Percentiles rank a stretch among this genome's conserved stretches.
Evolutionary conservation across 1,140 invertebrate species (phyloP).

Genomic region (Heliconius hermathena): DNA sequence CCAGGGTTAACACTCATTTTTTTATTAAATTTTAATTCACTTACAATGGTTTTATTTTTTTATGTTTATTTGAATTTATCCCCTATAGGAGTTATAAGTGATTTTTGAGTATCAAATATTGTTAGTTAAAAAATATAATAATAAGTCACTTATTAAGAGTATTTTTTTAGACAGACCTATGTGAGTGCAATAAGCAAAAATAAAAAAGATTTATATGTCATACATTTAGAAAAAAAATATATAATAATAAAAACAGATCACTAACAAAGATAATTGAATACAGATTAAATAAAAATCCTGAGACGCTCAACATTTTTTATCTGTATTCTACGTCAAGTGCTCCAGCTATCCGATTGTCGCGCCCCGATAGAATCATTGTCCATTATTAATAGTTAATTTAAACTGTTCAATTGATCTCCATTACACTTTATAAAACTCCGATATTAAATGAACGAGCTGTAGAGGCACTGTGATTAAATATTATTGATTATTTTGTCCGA

Average conservation of each 20-base stretch:
- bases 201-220: no score
- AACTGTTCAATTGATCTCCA: constrained; percentile 73
- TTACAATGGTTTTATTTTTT: constrained; percentile 8
- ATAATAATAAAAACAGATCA: no score
- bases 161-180: no score
- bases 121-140: neutral
- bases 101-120: neutral
- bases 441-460: constrained; percentile 63
- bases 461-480: constrained; percentile 64
- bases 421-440: constrained; percentile 73
- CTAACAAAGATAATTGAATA: no score
- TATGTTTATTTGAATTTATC: neutral
- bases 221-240: no score
- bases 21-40: constrained; percentile 41
- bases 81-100: neutral
- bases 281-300: no score
- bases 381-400: constrained; percentile 74
- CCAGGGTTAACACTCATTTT: constrained; percentile 52
- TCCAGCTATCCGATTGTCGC: constrained; percentile 55
- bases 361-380: constrained; percentile 64
- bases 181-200: no score
- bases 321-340: constrained; percentile 17
- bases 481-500: constrained; percentile 66
- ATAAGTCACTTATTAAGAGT: no score
- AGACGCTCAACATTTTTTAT: constrained; percentile 17